A percentile compares a stretch with the other conserved stretches of the same genome.
phyloP scores from a whole-genome alignment of 64 coral and sea anemone species.

The Hydrozoanthus tunicans region DNA sequence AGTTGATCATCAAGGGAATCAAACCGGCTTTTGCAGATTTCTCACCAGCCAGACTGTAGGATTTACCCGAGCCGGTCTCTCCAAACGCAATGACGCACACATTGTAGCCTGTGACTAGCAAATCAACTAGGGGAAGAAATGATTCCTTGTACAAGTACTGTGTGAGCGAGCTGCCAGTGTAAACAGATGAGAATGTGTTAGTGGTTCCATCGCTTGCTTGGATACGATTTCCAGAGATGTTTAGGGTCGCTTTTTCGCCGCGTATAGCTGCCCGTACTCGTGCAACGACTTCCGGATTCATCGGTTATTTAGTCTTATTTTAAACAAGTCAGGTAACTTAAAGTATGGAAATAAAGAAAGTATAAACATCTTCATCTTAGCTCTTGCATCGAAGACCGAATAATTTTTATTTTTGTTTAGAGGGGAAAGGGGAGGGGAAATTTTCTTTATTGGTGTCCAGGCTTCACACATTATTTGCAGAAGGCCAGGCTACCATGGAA shows the following conservation, averaged over 20 bases:
- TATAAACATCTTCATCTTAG: no score
- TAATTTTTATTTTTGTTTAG: no score
- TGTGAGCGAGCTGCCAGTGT: slow-evolving; percentile 54
- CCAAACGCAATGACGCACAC: slow-evolving; percentile 76
- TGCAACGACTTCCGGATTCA: slow-evolving; percentile 92
- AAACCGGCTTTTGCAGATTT: slow-evolving; percentile 81
- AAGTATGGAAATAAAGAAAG: no score
- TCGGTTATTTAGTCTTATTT: slow-evolving; percentile 6
- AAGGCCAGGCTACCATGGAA: slow-evolving; percentile 25
- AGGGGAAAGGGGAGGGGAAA: neutral
- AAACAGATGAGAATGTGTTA: slow-evolving; percentile 70
- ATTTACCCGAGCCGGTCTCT: slow-evolving; percentile 83
- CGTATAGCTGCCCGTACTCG: slow-evolving; percentile 71
- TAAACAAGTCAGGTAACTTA: neutral
- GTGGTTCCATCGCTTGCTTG: slow-evolving; percentile 67
- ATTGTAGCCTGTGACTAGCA: slow-evolving; percentile 80
- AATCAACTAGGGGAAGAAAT: slow-evolving; percentile 69
- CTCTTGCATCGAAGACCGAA: no score
- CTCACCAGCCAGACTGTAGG: slow-evolving; percentile 78
- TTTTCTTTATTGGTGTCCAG: neutral
- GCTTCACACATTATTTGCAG: neutral
- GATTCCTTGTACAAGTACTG: slow-evolving; percentile 82
- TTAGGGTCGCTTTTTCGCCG: slow-evolving; percentile 65
- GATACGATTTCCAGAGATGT: slow-evolving; percentile 78
- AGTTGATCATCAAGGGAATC: slow-evolving; percentile 75